phyloP scores from a whole-genome alignment of 2,888 invertebrate species.

The Netelia inedita region DNA sequence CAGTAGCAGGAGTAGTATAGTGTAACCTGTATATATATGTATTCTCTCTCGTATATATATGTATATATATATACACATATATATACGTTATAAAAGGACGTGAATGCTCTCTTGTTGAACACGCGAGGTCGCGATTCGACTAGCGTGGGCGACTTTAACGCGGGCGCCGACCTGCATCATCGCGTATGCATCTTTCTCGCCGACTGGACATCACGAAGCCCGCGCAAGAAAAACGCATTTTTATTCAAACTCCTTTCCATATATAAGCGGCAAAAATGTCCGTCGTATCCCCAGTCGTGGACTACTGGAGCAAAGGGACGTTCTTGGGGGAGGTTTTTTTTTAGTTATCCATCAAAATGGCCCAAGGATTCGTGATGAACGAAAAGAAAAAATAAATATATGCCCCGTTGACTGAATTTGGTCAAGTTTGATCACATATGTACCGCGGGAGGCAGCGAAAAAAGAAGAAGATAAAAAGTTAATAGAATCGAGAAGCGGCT shows the following conservation, averaged over 20 bases:
- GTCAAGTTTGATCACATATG: conserved; percentile 1
- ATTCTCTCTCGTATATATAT: background rate
- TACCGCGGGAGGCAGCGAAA: background rate
- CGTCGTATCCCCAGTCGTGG: background rate
- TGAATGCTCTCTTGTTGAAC: conserved; percentile 74
- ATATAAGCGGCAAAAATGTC: background rate
- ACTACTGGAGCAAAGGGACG: background rate
- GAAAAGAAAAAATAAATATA: too few species aligned
- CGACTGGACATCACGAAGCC: conserved; percentile 49
- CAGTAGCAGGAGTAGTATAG: conserved; percentile 51
- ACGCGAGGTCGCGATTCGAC: conserved; percentile 76
- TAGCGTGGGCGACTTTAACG: conserved; percentile 69
- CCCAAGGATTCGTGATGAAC: background rate
- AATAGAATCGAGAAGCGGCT: conserved; percentile 25
- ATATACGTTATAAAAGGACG: conserved; percentile 48
- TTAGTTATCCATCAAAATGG: background rate
- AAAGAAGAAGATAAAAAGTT: conserved; percentile 12
- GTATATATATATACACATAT: conserved; percentile 5
- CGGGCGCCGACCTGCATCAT: conserved; percentile 63
- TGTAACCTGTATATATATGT: conserved; percentile 50
- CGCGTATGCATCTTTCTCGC: conserved; percentile 48
- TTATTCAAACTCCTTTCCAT: background rate
- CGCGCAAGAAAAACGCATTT: conserved; percentile 19
- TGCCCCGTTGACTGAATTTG: conserved; percentile 11
- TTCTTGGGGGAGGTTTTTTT: background rate